These are phyloP conservation scores for Myripristis murdjan DNA, from an alignment of 2,797 vertebrate genomes.

Conservation along the genomic window DNA sequence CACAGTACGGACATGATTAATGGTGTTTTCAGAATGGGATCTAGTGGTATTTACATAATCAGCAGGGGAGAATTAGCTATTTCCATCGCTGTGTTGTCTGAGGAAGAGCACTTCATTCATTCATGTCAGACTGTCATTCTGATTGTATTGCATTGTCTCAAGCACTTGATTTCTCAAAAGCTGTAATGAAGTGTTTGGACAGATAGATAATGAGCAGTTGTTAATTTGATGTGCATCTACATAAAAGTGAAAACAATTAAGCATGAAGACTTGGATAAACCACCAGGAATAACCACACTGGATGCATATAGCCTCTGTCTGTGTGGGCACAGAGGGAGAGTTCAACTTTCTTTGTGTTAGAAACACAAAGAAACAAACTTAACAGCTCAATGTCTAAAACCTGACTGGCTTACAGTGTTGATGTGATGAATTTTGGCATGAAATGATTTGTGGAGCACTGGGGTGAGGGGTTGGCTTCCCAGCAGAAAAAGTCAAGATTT, in stretches of 20 bases:
- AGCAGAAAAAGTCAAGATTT: no score
- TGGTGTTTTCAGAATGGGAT: slow-evolving; percentile 74
- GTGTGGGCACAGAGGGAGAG: no score
- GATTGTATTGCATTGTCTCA: slow-evolving; percentile 57
- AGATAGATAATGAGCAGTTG: slow-evolving; percentile 42
- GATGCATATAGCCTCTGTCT: slow-evolving; percentile 1
- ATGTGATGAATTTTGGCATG: no score
- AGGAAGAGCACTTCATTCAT: slow-evolving; percentile 34
- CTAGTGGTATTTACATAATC: slow-evolving; percentile 80
- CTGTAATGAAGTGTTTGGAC: slow-evolving; percentile 57
- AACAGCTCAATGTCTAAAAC: no score
- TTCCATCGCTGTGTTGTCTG: slow-evolving; percentile 43
- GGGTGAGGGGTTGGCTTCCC: no score
- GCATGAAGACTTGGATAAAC: not conserved
- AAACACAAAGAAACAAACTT: no score
- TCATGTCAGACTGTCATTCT: slow-evolving; percentile 45
- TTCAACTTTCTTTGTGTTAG: not conserved
- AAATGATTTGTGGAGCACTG: no score
- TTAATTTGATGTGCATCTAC: slow-evolving; percentile 22
- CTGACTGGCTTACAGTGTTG: no score
- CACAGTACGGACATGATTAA: slow-evolving; percentile 78
- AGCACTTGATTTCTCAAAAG: slow-evolving; percentile 55
- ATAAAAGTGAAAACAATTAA: slow-evolving; percentile 15
- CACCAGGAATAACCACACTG: slow-evolving; percentile 14
- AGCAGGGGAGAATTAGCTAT: slow-evolving; percentile 62